phyloP scores from a whole-genome alignment of 2,113 vertebrate species.

The Macroglossus sobrinus region DNA sequence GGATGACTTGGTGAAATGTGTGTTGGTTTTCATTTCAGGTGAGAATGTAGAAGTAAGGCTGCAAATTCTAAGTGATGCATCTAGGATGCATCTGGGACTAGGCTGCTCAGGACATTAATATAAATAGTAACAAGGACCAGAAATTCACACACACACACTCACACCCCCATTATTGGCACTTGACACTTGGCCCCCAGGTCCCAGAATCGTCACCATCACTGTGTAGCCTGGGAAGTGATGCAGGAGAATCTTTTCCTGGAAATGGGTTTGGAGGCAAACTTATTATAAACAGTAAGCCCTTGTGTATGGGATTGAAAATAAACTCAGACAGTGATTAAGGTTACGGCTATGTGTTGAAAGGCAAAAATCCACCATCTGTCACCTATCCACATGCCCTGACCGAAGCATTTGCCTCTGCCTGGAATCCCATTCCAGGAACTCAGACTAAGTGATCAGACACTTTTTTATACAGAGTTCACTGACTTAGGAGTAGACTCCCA shows the following conservation, averaged over 20 bases:
- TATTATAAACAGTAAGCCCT: conserved; percentile 68
- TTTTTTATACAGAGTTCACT: not conserved
- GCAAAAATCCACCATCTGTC: conserved; percentile 73
- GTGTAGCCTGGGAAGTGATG: not conserved
- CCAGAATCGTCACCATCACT: not conserved
- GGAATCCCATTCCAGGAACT: conserved; percentile 17
- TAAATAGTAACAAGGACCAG: conserved; percentile 29
- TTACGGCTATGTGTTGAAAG: conserved; percentile 79
- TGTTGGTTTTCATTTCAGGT: conserved; percentile 42
- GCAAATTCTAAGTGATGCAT: not conserved
- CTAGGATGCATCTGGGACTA: not conserved
- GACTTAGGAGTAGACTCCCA: not conserved
- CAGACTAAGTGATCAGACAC: not conserved
- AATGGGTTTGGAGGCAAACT: conserved; percentile 63
- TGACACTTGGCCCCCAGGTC: conserved; percentile 11
- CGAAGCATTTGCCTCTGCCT: not conserved
- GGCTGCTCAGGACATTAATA: not conserved
- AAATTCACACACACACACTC: not conserved
- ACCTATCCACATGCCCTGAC: conserved; percentile 40
- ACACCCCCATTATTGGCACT: not conserved
- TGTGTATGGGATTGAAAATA: conserved; percentile 76
- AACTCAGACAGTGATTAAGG: conserved; percentile 66
- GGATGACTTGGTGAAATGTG: conserved; percentile 35
- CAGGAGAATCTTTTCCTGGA: conserved; percentile 72
- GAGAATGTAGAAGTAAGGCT: conserved; percentile 33